Evolutionary conservation across 2,888 invertebrate species (phyloP).

Genomic region (Melinopterus prodromus): DNA sequence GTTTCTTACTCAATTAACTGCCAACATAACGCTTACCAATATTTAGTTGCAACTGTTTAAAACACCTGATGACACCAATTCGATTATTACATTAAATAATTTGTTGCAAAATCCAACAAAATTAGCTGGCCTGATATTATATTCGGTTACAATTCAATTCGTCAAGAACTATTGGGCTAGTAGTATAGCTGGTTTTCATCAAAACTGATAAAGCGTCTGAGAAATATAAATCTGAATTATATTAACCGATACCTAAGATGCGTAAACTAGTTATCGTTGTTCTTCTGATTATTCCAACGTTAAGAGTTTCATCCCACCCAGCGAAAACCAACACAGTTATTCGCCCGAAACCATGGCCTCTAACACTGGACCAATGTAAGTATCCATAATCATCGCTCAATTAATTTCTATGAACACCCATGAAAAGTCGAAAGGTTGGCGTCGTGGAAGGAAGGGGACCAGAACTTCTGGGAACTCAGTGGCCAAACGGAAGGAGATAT

Average conservation of each 20-base stretch:
- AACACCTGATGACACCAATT: too few relatives aligned
- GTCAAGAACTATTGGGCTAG: too few relatives aligned
- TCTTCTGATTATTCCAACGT: not conserved
- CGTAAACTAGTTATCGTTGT: not conserved
- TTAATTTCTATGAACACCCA: not conserved
- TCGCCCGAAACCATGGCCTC: not conserved
- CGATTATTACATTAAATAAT: too few relatives aligned
- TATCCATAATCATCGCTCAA: not conserved
- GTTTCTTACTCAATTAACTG: too few relatives aligned
- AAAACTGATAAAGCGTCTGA: not conserved
- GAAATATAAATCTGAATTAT: not conserved
- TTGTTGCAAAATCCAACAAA: too few relatives aligned
- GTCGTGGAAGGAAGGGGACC: not conserved
- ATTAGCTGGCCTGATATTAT: too few relatives aligned
- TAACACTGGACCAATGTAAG: not conserved
- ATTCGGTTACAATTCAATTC: too few relatives aligned
- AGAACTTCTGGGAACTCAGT: slow-evolving; percentile 34
- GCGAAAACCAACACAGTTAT: not conserved
- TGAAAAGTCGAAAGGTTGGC: not conserved
- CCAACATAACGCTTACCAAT: too few relatives aligned
- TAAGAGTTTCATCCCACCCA: not conserved
- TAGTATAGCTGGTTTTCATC: not conserved
- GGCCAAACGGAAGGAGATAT: slow-evolving; percentile 40
- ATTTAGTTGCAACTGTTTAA: too few relatives aligned
- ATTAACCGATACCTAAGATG: not conserved